Evolutionary conservation across 2,113 vertebrate species (phyloP).

Genomic region (Geothlypis trichas): DNA sequence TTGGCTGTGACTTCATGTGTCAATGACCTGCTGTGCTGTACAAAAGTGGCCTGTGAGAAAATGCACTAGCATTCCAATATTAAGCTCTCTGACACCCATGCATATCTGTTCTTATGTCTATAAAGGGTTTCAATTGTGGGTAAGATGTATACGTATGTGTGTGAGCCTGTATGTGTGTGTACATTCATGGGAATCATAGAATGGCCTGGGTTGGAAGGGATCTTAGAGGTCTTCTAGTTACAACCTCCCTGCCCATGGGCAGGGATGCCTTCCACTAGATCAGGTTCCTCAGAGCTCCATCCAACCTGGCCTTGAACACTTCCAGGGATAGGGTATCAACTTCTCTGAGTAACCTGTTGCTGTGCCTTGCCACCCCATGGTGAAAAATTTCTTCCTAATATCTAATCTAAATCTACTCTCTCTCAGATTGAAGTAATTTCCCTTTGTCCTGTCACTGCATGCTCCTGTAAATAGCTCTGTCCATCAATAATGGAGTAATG

Average conservation of each 20-base stretch:
- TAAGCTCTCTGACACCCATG: neutral
- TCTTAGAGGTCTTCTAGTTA: neutral
- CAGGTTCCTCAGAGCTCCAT: neutral
- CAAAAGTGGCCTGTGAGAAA: neutral
- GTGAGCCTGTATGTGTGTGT: rapidly evolving
- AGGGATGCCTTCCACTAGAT: neutral
- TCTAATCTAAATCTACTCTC: neutral
- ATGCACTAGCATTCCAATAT: neutral
- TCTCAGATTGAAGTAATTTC: neutral
- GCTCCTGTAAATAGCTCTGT: neutral
- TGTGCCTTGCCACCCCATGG: neutral
- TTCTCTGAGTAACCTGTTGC: neutral
- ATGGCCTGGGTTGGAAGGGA: neutral
- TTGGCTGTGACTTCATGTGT: neutral
- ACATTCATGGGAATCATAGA: neutral
- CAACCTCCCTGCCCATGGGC: rapidly evolving
- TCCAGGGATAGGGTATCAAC: neutral
- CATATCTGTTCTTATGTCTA: neutral
- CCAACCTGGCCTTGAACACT: neutral
- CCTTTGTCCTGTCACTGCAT: neutral
- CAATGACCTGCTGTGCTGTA: neutral
- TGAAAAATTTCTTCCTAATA: neutral
- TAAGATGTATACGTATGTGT: neutral
- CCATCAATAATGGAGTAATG: neutral
- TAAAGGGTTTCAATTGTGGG: neutral